These are phyloP conservation scores for Aphidius ervi DNA, from an alignment of 1,140 invertebrate genomes.

Conservation along the genomic window DNA sequence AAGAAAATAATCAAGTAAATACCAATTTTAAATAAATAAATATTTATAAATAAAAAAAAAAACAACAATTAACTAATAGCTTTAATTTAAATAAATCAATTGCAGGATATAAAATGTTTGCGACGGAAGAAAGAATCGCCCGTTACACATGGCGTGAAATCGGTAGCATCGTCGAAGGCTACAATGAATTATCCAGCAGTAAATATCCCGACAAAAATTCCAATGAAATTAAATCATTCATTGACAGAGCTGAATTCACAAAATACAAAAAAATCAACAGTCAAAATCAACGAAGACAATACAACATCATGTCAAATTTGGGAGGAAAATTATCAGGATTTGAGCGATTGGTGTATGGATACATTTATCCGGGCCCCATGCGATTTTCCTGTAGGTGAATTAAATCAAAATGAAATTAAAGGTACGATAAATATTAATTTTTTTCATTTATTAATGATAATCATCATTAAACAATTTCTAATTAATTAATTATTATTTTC, in stretches of 20 bases:
- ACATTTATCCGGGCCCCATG: conserved; percentile 35
- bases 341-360: conserved; percentile 45
- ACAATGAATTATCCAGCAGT: conserved; percentile 26
- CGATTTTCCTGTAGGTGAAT: conserved; percentile 51
- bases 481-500: no score
- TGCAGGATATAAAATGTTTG: conserved; percentile 45
- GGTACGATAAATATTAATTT: no score
- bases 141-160: conserved; percentile 52
- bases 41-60: neutral
- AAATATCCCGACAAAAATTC: conserved; percentile 32
- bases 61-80: conserved; percentile 16
- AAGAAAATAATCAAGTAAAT: conserved; percentile 44
- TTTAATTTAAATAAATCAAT: conserved; percentile 15
- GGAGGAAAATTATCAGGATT: conserved; percentile 51
- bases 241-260: conserved; percentile 27
- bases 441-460: no score
- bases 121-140: conserved; percentile 34
- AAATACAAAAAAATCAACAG: conserved; percentile 14
- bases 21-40: neutral
- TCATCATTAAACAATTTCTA: no score
- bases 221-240: conserved; percentile 34
- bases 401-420: conserved; percentile 1
- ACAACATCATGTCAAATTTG: conserved; percentile 31
- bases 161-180: conserved; percentile 28
- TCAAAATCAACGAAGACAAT: conserved; percentile 21